A percentile compares a stretch with the other conserved stretches of the same genome.
Conservation (phyloP, 2,797 vertebrate genomes). For the Telmatherina bonti region DNA sequence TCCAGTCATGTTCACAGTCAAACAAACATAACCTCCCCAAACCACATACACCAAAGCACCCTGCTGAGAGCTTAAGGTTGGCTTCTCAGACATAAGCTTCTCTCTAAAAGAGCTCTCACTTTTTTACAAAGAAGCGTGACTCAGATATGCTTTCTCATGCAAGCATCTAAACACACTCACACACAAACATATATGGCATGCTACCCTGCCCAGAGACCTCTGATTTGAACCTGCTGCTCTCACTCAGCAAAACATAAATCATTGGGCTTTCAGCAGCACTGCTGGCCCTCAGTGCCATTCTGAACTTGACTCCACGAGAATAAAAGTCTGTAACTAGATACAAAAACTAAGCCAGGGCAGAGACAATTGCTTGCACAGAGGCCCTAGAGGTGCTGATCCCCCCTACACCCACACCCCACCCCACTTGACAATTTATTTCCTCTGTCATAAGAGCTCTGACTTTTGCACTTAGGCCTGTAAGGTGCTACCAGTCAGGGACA, state of each 20-base stretch:
- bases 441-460: conserved; percentile 70
- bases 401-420: too few species aligned
- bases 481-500: conserved; percentile 62
- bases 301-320: conserved; percentile 83
- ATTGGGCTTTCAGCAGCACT: conserved; percentile 73
- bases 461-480: conserved; percentile 48
- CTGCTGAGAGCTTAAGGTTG: conserved; percentile 57
- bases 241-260: conserved; percentile 87
- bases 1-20: conserved; percentile 63
- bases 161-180: conserved; percentile 44
- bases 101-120: too few species aligned
- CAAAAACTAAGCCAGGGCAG: conserved; percentile 81
- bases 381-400: conserved; percentile 71
- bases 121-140: too few species aligned
- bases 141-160: conserved; percentile 43
- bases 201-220: conserved; percentile 78
- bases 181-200: conserved; percentile 56
- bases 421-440: conserved; percentile 60
- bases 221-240: conserved; percentile 86
- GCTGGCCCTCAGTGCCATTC: conserved; percentile 76
- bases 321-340: conserved; percentile 83
- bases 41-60: conserved; percentile 66
- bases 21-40: conserved; percentile 64
- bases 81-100: conserved; percentile 49
- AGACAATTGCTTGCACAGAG: conserved; percentile 82